Percentiles rank a stretch among this genome's conserved stretches.
These are phyloP conservation scores for Gambusia yucatana DNA, from an alignment of 2,797 vertebrate genomes.

Conservation along the genomic window DNA sequence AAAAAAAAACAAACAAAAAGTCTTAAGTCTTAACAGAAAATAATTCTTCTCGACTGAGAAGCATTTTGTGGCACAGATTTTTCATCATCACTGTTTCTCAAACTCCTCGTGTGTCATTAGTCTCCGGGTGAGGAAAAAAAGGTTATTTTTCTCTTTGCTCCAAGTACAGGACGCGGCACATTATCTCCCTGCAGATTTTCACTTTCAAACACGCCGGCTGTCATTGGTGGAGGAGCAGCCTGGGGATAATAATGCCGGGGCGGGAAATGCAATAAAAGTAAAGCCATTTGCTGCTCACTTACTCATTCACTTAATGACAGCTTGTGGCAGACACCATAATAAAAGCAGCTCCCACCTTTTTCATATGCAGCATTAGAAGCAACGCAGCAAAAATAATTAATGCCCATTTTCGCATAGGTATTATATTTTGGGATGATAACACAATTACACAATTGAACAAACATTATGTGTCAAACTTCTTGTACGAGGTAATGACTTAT, in stretches of 20 bases:
- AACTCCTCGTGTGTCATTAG: constrained; percentile 67
- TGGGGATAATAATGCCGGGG: constrained; percentile 48
- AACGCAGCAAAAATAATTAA: constrained; percentile 4
- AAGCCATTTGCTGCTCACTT: constrained; percentile 40
- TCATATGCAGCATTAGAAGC: constrained; percentile 3
- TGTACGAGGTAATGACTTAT: background rate
- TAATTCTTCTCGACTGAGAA: constrained; percentile 66
- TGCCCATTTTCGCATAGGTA: constrained; percentile 20
- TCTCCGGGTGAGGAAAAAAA: constrained; percentile 48
- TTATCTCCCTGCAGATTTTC: constrained; percentile 62
- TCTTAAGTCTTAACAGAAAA: constrained; percentile 58
- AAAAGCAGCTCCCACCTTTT: constrained; percentile 16
- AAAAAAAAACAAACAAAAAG: constrained; percentile 21
- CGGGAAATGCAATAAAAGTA: constrained; percentile 35
- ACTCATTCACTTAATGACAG: constrained; percentile 20
- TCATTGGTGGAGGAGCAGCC: constrained; percentile 47
- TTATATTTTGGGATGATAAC: background rate
- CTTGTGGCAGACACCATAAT: constrained; percentile 5
- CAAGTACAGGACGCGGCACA: constrained; percentile 42
- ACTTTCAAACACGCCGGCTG: constrained; percentile 60
- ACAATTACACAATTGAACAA: constrained; percentile 1
- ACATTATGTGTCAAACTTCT: constrained; percentile 3
- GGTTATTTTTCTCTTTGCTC: constrained; percentile 58
- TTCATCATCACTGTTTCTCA: constrained; percentile 64
- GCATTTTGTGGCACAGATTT: constrained; percentile 45